Base-by-base conservation (phyloP, 2,113 vertebrate genomes). In the Poeciliopsis occidentalis region DNA sequence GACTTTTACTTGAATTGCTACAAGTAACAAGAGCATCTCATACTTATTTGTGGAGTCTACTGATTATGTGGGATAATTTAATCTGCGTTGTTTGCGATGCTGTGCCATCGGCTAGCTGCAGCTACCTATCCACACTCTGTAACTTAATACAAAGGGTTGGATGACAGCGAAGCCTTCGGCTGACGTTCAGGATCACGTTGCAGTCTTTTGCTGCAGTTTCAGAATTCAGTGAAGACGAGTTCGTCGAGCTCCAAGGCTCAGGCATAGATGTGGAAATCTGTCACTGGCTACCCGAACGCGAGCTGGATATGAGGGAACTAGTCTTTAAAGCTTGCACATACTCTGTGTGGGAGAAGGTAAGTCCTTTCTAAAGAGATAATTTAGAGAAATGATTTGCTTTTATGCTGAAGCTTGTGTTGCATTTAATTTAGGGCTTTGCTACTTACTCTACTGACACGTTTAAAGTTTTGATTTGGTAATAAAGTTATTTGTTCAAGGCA, bases 331-430 rank as follows among this genome's bases (percentile, higher is more conserved):
- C 93, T 75, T 93, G 94, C 81, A 90, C 91, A 15, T 86, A 93
- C 85, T 91, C 93, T 91, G 91, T 93, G 66, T 94, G 93, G 94
- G 92, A 94, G 83, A 94, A 94, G 94, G 94, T 94, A 94, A 94
- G 93, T 30, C 27, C 31, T 75, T 82, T 15, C 32, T 22, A 10
- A 30, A 32, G 31, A 37, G 17, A 57, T 7, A n/a, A 10, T 11
- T 8, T 22, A 57, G 17, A 57, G 10, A 24, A 57, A 24, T n/a
- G 8, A 24, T 54, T 17, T 1, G 51, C 8, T 57, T 8, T 54
- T 8, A 7, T 24, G 17, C 47, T 54, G 22, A 24, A 6, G 47
- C 24, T 22, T 8, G 47, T 54, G 51, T n/a, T 8, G 51, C 22
- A 57, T n/a, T 57, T n/a, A 57, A 57, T 8, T 57, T n/a, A 4